Evolutionary conservation across 37 sponge, comb jelly and placozoan genomes (phyloP).

Genomic region (Axinella damicornis): DNA sequence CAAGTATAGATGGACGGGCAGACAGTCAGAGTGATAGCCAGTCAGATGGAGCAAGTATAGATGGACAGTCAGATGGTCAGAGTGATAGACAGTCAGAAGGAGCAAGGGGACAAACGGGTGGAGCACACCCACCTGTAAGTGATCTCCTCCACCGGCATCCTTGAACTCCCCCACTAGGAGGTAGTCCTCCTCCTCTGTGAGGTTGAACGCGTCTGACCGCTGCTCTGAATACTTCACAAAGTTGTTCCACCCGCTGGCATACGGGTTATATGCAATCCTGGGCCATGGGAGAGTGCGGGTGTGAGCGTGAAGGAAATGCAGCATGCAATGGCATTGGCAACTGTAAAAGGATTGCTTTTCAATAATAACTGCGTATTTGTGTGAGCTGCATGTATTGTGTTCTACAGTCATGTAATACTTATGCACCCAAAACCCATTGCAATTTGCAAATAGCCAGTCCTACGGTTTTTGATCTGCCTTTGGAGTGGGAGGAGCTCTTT

Average conservation of each 20-base stretch:
- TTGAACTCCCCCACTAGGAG: slow-evolving; percentile 48
- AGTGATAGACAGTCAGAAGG: background rate
- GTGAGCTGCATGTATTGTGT: background rate
- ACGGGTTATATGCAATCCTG: background rate
- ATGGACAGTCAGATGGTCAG: background rate
- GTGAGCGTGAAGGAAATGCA: background rate
- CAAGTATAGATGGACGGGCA: no score
- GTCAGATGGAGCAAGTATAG: no score
- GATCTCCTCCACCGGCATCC: slow-evolving; percentile 42
- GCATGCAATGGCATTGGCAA: no score
- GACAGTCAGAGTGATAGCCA: no score
- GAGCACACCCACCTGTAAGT: slow-evolving; percentile 49
- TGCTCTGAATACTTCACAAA: background rate
- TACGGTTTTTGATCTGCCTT: no score
- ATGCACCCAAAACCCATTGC: no score
- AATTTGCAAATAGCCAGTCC: no score
- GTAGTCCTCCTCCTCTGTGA: slow-evolving; percentile 32
- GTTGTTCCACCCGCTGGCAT: slow-evolving; percentile 5
- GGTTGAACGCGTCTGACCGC: slow-evolving; percentile 30
- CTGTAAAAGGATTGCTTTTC: no score
- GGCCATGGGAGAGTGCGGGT: background rate
- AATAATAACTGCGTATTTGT: background rate
- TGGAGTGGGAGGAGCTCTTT: no score
- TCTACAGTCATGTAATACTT: no score
- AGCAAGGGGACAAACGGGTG: no score